These are phyloP conservation scores for Phrynocephalus forsythii DNA, from an alignment of 2,797 vertebrate species.

Conservation along the genomic window DNA sequence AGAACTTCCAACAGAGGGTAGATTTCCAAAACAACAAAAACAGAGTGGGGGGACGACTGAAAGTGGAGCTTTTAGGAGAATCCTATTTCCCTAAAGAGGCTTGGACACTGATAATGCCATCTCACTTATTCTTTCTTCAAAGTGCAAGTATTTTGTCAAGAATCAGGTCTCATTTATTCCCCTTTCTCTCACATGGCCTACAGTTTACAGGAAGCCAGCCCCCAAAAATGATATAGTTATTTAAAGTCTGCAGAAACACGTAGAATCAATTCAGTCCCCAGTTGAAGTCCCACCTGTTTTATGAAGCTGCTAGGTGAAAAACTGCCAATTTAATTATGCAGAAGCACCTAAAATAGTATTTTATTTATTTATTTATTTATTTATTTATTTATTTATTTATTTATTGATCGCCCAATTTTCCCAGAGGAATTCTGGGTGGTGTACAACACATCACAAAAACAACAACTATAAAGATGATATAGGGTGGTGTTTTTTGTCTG, in stretches of 20 bases:
- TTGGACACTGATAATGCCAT: background rate
- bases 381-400: too few relatives aligned
- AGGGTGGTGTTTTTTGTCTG: too few relatives aligned
- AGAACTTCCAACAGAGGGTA: background rate
- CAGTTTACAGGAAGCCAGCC: slow-evolving; percentile 12
- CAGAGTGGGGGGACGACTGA: too few relatives aligned
- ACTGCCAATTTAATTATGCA: background rate
- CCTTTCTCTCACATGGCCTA: background rate
- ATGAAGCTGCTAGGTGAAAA: background rate
- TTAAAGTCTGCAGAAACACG: slow-evolving; percentile 17
- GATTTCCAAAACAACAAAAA: background rate
- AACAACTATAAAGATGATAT: slow-evolving; percentile 23
- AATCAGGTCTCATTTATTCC: slow-evolving; percentile 20
- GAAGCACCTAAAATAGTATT: background rate
- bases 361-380: too few relatives aligned
- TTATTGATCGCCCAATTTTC: too few relatives aligned
- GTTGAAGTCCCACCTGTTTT: slow-evolving; percentile 57
- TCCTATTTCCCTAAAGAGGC: background rate
- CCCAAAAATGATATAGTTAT: background rate
- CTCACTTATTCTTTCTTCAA: background rate
- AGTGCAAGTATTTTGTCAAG: background rate
- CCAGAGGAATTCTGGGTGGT: too few relatives aligned
- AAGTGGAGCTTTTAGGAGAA: background rate
- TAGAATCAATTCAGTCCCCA: background rate
- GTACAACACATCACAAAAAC: too few relatives aligned